A percentile compares a stretch with the other conserved stretches of the same genome.
Conservation (phyloP, 2,888 invertebrate genomes). For the Diarsia brunnea region DNA sequence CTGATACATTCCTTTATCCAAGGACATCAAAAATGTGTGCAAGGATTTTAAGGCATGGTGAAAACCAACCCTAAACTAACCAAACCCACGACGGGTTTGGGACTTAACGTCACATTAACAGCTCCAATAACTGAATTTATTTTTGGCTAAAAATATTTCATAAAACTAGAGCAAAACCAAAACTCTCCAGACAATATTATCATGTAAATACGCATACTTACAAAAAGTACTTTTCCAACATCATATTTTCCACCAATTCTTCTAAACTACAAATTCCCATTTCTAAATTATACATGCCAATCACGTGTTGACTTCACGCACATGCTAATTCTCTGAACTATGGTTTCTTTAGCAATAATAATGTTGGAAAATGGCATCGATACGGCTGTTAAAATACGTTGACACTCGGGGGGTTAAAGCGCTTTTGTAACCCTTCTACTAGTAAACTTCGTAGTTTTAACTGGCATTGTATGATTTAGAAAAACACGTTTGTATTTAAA, state of each 20-base stretch:
- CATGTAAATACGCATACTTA: slow-evolving; percentile 27
- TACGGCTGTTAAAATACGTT: slow-evolving; percentile 28
- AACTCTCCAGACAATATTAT: slow-evolving; percentile 20
- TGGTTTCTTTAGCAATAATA: slow-evolving; percentile 45
- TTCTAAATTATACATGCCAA: slow-evolving; percentile 65
- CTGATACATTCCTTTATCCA: background rate
- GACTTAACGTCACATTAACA: background rate
- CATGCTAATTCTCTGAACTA: slow-evolving; percentile 52
- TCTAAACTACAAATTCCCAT: slow-evolving; percentile 34
- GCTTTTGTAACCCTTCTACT: slow-evolving; percentile 29
- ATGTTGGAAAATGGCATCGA: slow-evolving; percentile 38
- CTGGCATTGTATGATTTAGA: slow-evolving; percentile 35
- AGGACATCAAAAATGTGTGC: background rate
- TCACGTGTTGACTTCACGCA: slow-evolving; percentile 58
- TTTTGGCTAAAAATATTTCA: background rate
- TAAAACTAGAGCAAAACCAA: slow-evolving; percentile 2
- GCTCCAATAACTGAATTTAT: background rate
- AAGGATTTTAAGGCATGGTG: background rate
- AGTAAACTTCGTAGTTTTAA: slow-evolving; percentile 1
- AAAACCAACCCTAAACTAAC: background rate
- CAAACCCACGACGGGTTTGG: background rate
- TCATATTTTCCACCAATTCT: slow-evolving; percentile 18
- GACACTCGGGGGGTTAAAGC: too few species aligned
- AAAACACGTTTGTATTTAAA: slow-evolving; percentile 27
- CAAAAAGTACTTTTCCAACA: slow-evolving; percentile 43